A percentile compares a stretch with the other conserved stretches of the same genome.
Evolutionary conservation across 1,140 invertebrate species (phyloP).

Genomic region (Parasteatoda tepidariorum): DNA sequence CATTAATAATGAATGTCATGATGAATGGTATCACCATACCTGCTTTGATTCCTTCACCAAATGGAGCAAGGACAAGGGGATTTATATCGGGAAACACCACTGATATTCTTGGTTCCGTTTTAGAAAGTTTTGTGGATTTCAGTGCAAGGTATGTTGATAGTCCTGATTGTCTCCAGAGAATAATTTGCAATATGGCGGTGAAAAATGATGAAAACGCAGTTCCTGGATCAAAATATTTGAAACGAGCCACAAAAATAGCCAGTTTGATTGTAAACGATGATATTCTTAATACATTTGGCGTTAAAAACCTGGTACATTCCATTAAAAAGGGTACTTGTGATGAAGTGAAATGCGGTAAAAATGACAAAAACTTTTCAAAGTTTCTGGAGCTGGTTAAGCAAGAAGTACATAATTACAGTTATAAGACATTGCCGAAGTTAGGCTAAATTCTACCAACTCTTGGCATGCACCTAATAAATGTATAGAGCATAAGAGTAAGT

Average conservation of each 20-base stretch:
- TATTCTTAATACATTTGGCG: conserved; percentile 9
- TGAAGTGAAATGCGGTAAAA: neutral
- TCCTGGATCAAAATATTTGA: conserved; percentile 12
- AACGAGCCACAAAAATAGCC: neutral
- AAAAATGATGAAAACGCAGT: conserved; percentile 4
- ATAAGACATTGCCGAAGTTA: neutral
- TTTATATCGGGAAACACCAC: neutral
- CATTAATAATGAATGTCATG: conserved; percentile 41
- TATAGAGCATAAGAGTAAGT: too few relatives aligned
- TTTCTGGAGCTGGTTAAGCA: conserved; percentile 11
- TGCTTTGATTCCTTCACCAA: neutral
- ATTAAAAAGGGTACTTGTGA: conserved; percentile 33
- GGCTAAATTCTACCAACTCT: too few relatives aligned
- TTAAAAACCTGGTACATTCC: conserved; percentile 14
- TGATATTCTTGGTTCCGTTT: neutral
- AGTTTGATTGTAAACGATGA: conserved; percentile 35
- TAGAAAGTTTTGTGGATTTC: conserved; percentile 30
- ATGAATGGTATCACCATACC: conserved; percentile 43
- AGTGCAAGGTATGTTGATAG: conserved; percentile 21
- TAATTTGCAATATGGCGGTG: conserved; percentile 39
- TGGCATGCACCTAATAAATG: too few relatives aligned
- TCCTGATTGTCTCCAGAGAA: conserved; percentile 21
- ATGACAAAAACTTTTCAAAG: neutral
- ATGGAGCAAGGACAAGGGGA: neutral
- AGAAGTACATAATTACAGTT: conserved; percentile 18